A percentile compares a stretch with the other conserved stretches of the same genome.
Evolutionary conservation across 2,888 invertebrate genomes (phyloP).

Genomic region (Agonum fuliginosum): DNA sequence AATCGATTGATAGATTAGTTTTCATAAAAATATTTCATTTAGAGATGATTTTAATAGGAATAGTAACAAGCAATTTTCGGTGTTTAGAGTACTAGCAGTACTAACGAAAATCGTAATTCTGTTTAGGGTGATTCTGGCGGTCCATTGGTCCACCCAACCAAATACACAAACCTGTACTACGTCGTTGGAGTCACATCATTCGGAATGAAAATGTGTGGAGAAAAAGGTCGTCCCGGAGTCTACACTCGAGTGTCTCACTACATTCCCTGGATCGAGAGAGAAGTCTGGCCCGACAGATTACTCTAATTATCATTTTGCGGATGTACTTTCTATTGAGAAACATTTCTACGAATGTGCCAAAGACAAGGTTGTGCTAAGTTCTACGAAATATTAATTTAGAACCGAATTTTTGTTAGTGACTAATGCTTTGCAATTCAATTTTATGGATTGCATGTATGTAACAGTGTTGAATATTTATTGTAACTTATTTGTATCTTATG

Average conservation of each 20-base stretch:
- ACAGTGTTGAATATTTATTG: too few relatives aligned
- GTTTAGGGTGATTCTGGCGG: slow-evolving; percentile 77
- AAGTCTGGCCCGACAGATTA: slow-evolving; percentile 69
- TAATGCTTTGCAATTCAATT: too few relatives aligned
- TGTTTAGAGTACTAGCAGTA: too few relatives aligned
- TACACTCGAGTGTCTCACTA: slow-evolving; percentile 71
- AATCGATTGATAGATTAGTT: too few relatives aligned
- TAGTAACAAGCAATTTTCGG: too few relatives aligned
- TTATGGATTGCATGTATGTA: too few relatives aligned
- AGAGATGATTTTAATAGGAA: too few relatives aligned
- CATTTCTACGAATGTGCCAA: neutral
- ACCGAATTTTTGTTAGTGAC: too few relatives aligned
- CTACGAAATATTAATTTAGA: neutral
- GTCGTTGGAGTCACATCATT: slow-evolving; percentile 74
- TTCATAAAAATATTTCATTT: too few relatives aligned
- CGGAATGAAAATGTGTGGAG: slow-evolving; percentile 71
- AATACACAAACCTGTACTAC: slow-evolving; percentile 68
- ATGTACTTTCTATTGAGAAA: neutral
- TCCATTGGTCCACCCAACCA: slow-evolving; percentile 70
- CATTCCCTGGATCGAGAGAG: slow-evolving; percentile 72
- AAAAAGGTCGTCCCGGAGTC: slow-evolving; percentile 69
- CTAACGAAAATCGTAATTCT: too few relatives aligned
- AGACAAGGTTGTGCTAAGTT: slow-evolving; percentile 1
- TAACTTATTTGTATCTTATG: too few relatives aligned
- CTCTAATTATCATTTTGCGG: neutral